Evolutionary conservation across 2,888 invertebrate species (phyloP), one percentile per base, ranked within the genome.

Genomic region (Lepidochrysops patricia): DNA sequence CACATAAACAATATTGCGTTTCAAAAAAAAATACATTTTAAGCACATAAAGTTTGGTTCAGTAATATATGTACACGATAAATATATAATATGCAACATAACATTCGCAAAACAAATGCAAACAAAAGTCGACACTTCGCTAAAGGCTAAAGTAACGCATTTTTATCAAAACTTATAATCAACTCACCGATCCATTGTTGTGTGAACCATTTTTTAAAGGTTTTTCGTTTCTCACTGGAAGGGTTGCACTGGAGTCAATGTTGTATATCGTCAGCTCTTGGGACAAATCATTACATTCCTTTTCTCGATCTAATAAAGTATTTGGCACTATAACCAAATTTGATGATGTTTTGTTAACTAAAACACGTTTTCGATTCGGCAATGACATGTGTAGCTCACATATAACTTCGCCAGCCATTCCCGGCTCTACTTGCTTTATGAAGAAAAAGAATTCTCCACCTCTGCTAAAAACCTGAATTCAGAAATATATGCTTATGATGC

Each of bases 361-460:
- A 1, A 70, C 49, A 0, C 68, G 68, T 63, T 62, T 68, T 4
- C 64, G 60, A 12, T 63, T 60, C 0, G 69, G 69, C 2, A 66
- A 48, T 1, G 65, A 57, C 34, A 60, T 66, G 2, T 72, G 67
- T 4, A 76, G 62, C 37, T 75, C 72, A 35, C 75, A 76, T 0
- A 63, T 61, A 0, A 74, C 68, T 6, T 66, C 62, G 0, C 75
- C 75, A 0, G 64, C 63, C 75, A 76, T 75, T 4, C 66, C 67
- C 0, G 69, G 69, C 4, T 72, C 69, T 2, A 75, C 43, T 59
- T 68, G 67, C 25, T 71, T 71, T 1, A 76, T 72, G 57, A 64
- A 64, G 5, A 76, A 61, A 4, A 68, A 26, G 37, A 63, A 74
- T 1, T 72, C 68, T 1, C 69, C 70, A 3, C 67, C 68, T 26